Evolutionary conservation across 1,140 invertebrate species (phyloP).

Genomic region (Stegodyphus dumicola): DNA sequence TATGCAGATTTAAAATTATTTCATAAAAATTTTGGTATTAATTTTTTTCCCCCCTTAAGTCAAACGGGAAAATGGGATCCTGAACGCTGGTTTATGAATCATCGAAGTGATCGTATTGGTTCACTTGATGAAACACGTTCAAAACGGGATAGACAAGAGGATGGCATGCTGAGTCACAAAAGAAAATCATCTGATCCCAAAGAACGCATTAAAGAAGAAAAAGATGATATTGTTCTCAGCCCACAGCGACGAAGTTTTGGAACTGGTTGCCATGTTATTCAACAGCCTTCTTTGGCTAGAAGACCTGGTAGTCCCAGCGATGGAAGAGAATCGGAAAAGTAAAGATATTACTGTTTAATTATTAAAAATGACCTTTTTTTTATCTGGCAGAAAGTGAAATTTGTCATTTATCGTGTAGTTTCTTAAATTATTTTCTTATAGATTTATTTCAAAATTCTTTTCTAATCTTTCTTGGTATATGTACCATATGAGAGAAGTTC

Average conservation of each 20-base stretch:
- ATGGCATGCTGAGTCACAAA: conserved; percentile 60
- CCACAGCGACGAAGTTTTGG: conserved; percentile 86
- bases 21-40: conserved; percentile 15
- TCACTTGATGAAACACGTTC: conserved; percentile 72
- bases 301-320: conserved; percentile 64
- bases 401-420: too few species aligned
- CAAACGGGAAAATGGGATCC: conserved; percentile 74
- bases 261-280: conserved; percentile 77
- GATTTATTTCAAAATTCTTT: too few species aligned
- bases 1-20: conserved; percentile 30
- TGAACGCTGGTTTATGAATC: conserved; percentile 73
- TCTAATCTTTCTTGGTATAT: too few species aligned
- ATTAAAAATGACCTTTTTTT: background rate
- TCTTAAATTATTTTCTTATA: too few species aligned
- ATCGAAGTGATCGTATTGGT: conserved; percentile 72
- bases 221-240: conserved; percentile 83
- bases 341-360: background rate
- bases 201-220: conserved; percentile 83
- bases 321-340: conserved; percentile 63
- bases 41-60: conserved; percentile 65
- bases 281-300: conserved; percentile 66
- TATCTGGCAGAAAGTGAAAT: too few species aligned
- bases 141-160: conserved; percentile 69
- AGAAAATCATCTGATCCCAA: conserved; percentile 72
- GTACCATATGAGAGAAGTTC: too few species aligned